phyloP scores from a whole-genome alignment of 2,888 invertebrate species.

The Eucriotettix oculatus region DNA sequence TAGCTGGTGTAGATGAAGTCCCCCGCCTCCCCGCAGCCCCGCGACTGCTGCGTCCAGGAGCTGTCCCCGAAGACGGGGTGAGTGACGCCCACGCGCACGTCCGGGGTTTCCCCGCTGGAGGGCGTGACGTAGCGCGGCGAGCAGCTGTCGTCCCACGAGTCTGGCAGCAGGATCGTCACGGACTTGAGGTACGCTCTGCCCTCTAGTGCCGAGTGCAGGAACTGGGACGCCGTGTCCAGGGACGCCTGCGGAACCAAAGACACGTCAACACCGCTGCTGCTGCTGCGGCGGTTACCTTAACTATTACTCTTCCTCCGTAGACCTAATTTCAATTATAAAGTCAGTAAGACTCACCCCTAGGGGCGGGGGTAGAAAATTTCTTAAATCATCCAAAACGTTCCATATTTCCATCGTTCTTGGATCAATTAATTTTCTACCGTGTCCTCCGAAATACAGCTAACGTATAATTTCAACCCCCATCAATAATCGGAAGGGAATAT shows the following conservation, averaged over 20 bases:
- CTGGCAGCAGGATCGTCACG: slow-evolving; percentile 39
- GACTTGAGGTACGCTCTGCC: slow-evolving; percentile 37
- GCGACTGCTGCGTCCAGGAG: slow-evolving; percentile 43
- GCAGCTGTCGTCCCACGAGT: slow-evolving; percentile 37
- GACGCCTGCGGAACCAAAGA: slow-evolving; percentile 26
- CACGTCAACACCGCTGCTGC: no score
- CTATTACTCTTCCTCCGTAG: no score
- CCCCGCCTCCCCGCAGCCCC: slow-evolving; percentile 39
- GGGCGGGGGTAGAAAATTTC: no score
- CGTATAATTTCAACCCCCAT: no score
- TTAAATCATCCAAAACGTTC: no score
- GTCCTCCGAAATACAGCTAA: no score
- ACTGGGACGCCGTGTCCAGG: slow-evolving; percentile 35
- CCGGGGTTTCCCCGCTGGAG: slow-evolving; percentile 34
- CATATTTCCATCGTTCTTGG: no score
- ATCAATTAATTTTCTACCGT: no score
- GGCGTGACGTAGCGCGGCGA: slow-evolving; percentile 24
- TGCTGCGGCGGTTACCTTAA: no score
- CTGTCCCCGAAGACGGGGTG: slow-evolving; percentile 33
- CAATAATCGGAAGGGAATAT: no score
- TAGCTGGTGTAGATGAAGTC: slow-evolving; percentile 38
- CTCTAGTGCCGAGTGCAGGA: slow-evolving; percentile 37
- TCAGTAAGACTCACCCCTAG: no score
- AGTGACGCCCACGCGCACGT: slow-evolving; percentile 33
- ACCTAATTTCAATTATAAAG: no score